Evolutionary conservation across 2,888 invertebrate species (phyloP).

Genomic region (Tetranychus piercei): DNA sequence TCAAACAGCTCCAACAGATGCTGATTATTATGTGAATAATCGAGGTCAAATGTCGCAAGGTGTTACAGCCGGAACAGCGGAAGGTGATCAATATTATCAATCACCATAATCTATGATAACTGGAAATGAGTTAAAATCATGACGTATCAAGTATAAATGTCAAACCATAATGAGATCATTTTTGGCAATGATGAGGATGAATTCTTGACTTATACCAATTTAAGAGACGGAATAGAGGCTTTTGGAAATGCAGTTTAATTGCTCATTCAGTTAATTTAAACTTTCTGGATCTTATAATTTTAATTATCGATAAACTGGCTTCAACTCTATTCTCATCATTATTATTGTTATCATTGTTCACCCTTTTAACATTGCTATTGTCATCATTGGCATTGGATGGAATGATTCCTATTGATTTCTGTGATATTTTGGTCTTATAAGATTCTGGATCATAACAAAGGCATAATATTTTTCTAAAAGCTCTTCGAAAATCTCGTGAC

Average conservation of each 20-base stretch:
- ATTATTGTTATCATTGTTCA: background rate
- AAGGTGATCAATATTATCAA: background rate
- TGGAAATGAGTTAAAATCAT: background rate
- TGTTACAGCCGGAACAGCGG: background rate
- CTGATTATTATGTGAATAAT: background rate
- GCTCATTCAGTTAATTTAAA: no score
- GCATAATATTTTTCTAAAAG: constrained; percentile 75
- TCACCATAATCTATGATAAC: background rate
- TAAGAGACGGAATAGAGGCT: no score
- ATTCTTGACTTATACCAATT: no score
- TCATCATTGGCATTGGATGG: background rate
- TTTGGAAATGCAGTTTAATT: no score
- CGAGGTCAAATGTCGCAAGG: background rate
- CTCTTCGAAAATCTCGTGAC: constrained; percentile 75
- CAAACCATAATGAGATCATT: no score
- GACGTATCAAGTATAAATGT: background rate
- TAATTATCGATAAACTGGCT: no score
- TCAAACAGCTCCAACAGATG: background rate
- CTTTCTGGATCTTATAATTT: no score
- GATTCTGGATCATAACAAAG: constrained; percentile 39
- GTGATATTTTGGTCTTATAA: background rate
- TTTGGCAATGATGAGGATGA: no score
- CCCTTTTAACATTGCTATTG: background rate
- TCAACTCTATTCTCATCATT: background rate
- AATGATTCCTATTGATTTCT: background rate